Evolutionary conservation across 37 sponge, comb jelly and placozoan species (phyloP), one percentile per base, ranked within the genome.

Genomic region (Axinella damicornis): DNA sequence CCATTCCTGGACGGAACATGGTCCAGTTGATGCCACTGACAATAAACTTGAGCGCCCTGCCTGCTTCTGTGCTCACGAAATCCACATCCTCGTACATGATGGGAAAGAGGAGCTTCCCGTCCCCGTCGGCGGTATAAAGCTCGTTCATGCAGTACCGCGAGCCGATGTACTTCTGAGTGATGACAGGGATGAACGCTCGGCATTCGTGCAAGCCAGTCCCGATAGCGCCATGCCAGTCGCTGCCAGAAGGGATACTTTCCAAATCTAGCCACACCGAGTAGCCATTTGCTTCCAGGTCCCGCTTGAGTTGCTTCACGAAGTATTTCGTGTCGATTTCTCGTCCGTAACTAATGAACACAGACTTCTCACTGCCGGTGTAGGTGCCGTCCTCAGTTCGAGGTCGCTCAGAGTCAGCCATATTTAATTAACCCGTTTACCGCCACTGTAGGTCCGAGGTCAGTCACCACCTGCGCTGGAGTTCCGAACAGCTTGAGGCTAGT

Each of bases 201-300:
- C 93, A 93, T 17, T 74, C 20, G 18, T 93, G 71, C 72, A 93
- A 60, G 22, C 93, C 90, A 1, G 53, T 89, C 18, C 86, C 90
- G 58, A 92, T 92, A 21, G 89, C 93, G n/a, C 76, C 89, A 34
- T 88, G 85, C 93, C 93, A 92, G n/a, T 92, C 93, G 28, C 61
- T 79, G 4, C 94, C 94, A 2, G 90, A 66, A 6, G 72, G 79
- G 5, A 93, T 89, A 52, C 86, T 84, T 36, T 80, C 62, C 61
- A 53, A n/a, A 71, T 93, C 94, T 70, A 93, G 60, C 94, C 94
- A 93, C 20, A 89, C 85, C 15, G 76, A 35, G 77, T 89, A 85
- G 31, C 85, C 89, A 31, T 77, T 58, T 22, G 62, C 62, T 57
- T 88, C 89, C 72, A 92, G 68, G 78, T 88, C 93, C 16, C 28